A percentile compares a stretch with the other conserved stretches of the same genome.
Evolutionary conservation across 2,888 invertebrate genomes (phyloP).

Genomic region (Dicroscelio sp.): DNA sequence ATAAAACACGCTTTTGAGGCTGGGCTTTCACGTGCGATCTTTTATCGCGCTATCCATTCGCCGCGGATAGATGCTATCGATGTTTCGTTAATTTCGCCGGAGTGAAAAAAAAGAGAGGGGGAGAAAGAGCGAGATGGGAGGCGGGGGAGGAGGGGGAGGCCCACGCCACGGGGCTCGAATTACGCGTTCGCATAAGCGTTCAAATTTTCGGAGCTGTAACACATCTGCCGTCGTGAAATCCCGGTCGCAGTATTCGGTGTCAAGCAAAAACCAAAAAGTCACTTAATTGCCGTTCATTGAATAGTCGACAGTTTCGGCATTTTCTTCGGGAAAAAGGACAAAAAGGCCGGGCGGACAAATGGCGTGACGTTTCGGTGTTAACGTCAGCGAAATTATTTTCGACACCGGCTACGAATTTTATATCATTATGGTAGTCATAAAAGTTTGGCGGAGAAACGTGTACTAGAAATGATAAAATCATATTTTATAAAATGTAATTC

Average conservation of each 20-base stretch:
- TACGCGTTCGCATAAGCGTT: constrained; percentile 59
- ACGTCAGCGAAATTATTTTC: constrained; percentile 52
- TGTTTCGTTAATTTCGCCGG: constrained; percentile 69
- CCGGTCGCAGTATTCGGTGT: constrained; percentile 51
- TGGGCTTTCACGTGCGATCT: constrained; percentile 54
- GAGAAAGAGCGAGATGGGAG: too few relatives aligned
- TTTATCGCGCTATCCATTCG: constrained; percentile 72
- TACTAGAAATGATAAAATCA: background rate
- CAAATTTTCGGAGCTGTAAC: constrained; percentile 56
- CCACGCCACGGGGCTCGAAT: constrained; percentile 55
- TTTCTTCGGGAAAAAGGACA: constrained; percentile 44
- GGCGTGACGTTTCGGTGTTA: constrained; percentile 35
- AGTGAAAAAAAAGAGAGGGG: constrained; percentile 4
- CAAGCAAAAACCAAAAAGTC: constrained; percentile 56
- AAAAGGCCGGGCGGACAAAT: constrained; percentile 35
- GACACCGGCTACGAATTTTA: background rate
- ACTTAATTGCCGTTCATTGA: constrained; percentile 58
- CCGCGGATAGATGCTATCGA: constrained; percentile 68
- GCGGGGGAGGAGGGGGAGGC: too few relatives aligned
- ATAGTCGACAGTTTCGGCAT: constrained; percentile 35
- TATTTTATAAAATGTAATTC: background rate
- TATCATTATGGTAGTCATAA: background rate
- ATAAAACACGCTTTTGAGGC: constrained; percentile 60
- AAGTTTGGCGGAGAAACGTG: background rate
- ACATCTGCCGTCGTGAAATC: constrained; percentile 63